A percentile compares a stretch with the other conserved stretches of the same genome.
Conservation (phyloP, 2,113 vertebrate genomes). For the Microtus oregoni region DNA sequence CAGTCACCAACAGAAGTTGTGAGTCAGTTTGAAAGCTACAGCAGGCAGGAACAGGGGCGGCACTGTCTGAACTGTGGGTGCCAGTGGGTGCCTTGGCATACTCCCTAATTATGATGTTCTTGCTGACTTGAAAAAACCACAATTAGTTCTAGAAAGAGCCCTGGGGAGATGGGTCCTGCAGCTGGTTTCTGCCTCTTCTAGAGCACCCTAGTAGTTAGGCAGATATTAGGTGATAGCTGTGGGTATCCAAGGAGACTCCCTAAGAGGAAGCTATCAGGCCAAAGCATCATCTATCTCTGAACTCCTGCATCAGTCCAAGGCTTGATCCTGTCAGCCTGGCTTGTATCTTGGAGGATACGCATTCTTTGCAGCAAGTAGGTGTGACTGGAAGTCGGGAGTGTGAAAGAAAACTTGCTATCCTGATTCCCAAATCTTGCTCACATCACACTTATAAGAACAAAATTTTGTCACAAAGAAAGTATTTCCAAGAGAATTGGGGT, state of each 20-base stretch:
- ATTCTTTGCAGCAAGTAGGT: background rate
- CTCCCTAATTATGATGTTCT: background rate
- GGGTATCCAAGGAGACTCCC: background rate
- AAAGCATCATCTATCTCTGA: background rate
- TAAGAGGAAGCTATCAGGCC: no score
- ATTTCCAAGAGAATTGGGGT: background rate
- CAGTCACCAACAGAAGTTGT: background rate
- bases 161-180: background rate
- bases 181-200: background rate
- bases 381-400: background rate
- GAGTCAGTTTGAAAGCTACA: background rate
- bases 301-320: background rate
- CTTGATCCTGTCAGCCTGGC: background rate
- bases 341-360: background rate
- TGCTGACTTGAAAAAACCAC: background rate
- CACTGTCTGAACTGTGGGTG: background rate
- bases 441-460: background rate
- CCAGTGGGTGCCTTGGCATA: background rate
- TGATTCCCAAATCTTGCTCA: background rate
- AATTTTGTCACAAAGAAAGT: slow-evolving; percentile 44
- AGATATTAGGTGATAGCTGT: background rate
- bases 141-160: background rate
- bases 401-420: background rate
- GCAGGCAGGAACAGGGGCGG: background rate
- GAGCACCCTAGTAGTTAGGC: background rate